A percentile compares a stretch with the other conserved stretches of the same genome.
Conservation (phyloP, 1,140 invertebrate species). For the Tribolium castaneum region DNA sequence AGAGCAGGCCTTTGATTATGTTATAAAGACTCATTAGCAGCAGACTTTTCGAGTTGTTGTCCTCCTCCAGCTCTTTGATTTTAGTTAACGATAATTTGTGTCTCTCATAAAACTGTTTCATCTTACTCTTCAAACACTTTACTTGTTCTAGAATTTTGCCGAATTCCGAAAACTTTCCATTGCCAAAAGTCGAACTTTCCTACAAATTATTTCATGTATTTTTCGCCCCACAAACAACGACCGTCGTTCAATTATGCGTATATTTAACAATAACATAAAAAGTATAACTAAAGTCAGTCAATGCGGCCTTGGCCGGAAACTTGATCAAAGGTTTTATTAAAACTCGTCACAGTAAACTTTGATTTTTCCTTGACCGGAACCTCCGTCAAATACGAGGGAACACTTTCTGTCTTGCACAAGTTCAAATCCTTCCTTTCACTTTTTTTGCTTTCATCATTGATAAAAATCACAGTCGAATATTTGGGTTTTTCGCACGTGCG, state of each 20-base stretch:
- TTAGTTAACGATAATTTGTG: slow-evolving; percentile 38
- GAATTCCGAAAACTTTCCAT: background rate
- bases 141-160: background rate
- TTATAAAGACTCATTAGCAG: slow-evolving; percentile 1
- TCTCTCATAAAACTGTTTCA: background rate
- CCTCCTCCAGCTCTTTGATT: slow-evolving; percentile 51
- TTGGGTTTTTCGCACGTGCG: background rate
- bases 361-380: slow-evolving; percentile 48
- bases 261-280: background rate
- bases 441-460: background rate
- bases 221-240: background rate
- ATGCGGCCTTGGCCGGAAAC: background rate
- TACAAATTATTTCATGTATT: slow-evolving; percentile 6
- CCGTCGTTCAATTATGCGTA: background rate
- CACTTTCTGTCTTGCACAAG: slow-evolving; percentile 49
- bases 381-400: slow-evolving; percentile 41
- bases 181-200: slow-evolving; percentile 6
- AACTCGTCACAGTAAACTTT: slow-evolving; percentile 41
- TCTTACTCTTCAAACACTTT: background rate
- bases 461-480: slow-evolving; percentile 32
- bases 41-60: slow-evolving; percentile 49
- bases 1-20: background rate
- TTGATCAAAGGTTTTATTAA: slow-evolving; percentile 17
- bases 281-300: background rate
- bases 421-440: background rate